These are phyloP conservation scores for Eupeodes luniger DNA, from an alignment of 2,888 invertebrate species.

Conservation along the genomic window DNA sequence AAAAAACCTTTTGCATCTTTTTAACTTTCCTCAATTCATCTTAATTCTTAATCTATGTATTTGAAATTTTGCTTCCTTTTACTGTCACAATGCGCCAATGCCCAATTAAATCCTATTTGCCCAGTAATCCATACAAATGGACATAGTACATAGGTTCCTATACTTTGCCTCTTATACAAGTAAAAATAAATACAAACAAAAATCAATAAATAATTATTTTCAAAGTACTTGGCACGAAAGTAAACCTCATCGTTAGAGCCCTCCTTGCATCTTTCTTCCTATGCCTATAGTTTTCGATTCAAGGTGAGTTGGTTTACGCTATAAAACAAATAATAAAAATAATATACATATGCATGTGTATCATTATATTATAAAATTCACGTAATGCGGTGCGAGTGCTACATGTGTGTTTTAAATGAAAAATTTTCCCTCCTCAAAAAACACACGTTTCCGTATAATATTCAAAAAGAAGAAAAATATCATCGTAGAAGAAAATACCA, in stretches of 20 bases:
- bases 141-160: not conserved
- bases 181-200: conserved; percentile 20
- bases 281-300: conserved; percentile 3
- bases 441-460: conserved; percentile 43
- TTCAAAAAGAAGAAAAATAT: not conserved
- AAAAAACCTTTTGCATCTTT: too few relatives aligned
- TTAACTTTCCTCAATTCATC: too few relatives aligned
- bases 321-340: not conserved
- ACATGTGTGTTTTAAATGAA: conserved; percentile 54
- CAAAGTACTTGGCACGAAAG: conserved; percentile 58
- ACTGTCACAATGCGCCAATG: not conserved
- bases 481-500: not conserved
- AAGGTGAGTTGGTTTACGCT: conserved; percentile 57
- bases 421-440: conserved; percentile 39
- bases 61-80: conserved; percentile 3
- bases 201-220: conserved; percentile 59
- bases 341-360: conserved; percentile 10
- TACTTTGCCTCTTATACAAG: not conserved
- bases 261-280: not conserved
- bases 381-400: conserved; percentile 39
- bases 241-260: conserved; percentile 41
- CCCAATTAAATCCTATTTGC: conserved; percentile 23
- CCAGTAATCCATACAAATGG: not conserved
- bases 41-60: conserved; percentile 1
- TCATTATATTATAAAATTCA: conserved; percentile 27